Percentiles rank a stretch among this genome's conserved stretches.
Conservation (phyloP, 2,888 invertebrate species). For the Heteropelma amictum region DNA sequence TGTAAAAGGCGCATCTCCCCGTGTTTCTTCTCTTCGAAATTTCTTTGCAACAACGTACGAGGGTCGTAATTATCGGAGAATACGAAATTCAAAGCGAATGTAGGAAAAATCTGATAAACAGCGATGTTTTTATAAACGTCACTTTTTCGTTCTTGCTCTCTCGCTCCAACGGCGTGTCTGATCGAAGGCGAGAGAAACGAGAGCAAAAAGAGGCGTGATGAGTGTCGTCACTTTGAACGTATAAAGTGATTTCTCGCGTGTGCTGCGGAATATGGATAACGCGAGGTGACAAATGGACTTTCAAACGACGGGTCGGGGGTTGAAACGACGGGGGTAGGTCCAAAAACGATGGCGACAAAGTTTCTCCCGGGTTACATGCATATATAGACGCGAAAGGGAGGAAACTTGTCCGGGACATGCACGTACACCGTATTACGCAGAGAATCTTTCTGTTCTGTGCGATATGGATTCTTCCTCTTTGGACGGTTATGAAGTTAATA, state of each 20-base stretch:
- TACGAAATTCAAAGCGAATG: no score
- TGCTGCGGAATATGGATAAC: constrained; percentile 37
- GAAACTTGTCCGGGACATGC: background rate
- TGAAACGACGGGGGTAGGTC: background rate
- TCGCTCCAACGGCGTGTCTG: no score
- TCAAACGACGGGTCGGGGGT: constrained; percentile 28
- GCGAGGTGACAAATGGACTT: constrained; percentile 53
- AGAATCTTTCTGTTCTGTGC: background rate
- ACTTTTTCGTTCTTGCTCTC: no score
- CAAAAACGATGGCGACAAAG: constrained; percentile 13
- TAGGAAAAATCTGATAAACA: no score
- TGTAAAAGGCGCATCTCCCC: constrained; percentile 30
- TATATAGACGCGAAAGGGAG: background rate
- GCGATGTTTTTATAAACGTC: no score
- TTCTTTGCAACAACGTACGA: background rate
- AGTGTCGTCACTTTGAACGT: constrained; percentile 26
- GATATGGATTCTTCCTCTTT: constrained; percentile 8
- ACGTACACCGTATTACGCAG: no score
- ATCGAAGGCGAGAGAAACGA: background rate
- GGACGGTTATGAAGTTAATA: background rate
- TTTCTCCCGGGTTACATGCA: constrained; percentile 1
- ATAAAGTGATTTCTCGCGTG: constrained; percentile 7
- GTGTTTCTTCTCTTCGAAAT: background rate
- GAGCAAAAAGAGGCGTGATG: constrained; percentile 15
- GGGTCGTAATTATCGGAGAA: no score